phyloP scores from a whole-genome alignment of 2,113 vertebrate species.

The Hystrix brachyura region DNA sequence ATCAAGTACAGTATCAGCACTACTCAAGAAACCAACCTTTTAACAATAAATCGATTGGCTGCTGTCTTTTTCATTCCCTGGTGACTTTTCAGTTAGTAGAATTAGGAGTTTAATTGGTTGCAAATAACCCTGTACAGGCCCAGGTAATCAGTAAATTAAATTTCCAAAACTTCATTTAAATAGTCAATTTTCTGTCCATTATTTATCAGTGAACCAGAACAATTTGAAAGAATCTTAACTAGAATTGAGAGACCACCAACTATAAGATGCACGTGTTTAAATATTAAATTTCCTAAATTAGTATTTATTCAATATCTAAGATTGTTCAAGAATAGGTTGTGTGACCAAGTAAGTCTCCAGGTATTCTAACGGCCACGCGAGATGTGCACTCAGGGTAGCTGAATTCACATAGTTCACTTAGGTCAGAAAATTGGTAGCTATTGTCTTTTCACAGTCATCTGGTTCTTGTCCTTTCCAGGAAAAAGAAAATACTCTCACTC shows the following conservation, averaged over 20 bases:
- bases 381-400: not conserved
- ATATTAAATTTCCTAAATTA: not conserved
- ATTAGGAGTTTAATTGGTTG: constrained; percentile 60
- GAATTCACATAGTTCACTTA: constrained; percentile 26
- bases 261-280: constrained; percentile 11
- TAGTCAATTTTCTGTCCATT: constrained; percentile 53
- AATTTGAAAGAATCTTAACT: constrained; percentile 22
- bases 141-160: constrained; percentile 57
- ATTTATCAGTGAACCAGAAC: constrained; percentile 59
- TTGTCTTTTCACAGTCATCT: not conserved
- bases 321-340: not conserved
- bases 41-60: not conserved
- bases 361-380: not conserved
- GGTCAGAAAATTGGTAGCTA: not conserved
- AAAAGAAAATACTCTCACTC: not conserved
- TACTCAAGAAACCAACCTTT: not conserved
- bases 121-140: constrained; percentile 43
- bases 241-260: not conserved
- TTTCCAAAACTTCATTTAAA: constrained; percentile 58
- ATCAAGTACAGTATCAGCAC: not conserved
- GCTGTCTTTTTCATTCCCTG: constrained; percentile 4
- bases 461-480: not conserved
- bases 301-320: not conserved
- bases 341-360: not conserved
- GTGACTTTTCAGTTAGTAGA: constrained; percentile 69